These are phyloP conservation scores for Microtus oregoni DNA, from an alignment of 2,113 vertebrate species.

Conservation along the genomic window DNA sequence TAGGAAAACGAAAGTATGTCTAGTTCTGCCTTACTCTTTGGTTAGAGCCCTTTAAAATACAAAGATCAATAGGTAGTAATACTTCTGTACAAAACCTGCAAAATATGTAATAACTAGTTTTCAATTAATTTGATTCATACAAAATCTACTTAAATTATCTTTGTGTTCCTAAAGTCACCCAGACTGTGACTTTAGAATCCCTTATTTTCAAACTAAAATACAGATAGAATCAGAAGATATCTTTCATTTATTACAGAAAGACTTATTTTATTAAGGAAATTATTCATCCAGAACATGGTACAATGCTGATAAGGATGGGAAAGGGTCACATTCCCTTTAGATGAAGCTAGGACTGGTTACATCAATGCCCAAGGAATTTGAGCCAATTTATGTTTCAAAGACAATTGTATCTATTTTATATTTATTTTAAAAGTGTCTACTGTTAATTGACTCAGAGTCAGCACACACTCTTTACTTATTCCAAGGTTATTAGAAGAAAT, in stretches of 20 bases:
- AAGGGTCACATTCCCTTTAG: neutral
- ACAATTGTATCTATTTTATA: neutral
- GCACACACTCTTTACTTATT: neutral
- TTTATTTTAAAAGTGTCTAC: neutral
- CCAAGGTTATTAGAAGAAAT: neutral
- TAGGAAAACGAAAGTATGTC: neutral
- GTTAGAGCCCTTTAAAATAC: neutral
- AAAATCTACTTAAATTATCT: neutral
- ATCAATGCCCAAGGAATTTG: neutral
- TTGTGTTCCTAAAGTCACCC: neutral
- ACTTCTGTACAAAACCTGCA: neutral
- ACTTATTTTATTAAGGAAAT: neutral
- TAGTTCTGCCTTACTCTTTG: neutral
- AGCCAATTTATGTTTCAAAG: neutral
- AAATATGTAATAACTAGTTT: neutral
- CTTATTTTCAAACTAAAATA: neutral
- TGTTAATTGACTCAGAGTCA: neutral
- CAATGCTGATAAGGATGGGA: neutral
- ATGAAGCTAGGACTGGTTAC: neutral
- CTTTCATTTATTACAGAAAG: neutral
- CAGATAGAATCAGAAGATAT: neutral
- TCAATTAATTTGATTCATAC: neutral
- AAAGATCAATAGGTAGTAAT: neutral
- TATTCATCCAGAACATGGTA: neutral
- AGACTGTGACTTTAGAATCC: neutral